Percentiles rank a stretch among this genome's conserved stretches.
Evolutionary conservation across 2,113 vertebrate genomes (phyloP).

Genomic region (Myanophis thanlyinensis): DNA sequence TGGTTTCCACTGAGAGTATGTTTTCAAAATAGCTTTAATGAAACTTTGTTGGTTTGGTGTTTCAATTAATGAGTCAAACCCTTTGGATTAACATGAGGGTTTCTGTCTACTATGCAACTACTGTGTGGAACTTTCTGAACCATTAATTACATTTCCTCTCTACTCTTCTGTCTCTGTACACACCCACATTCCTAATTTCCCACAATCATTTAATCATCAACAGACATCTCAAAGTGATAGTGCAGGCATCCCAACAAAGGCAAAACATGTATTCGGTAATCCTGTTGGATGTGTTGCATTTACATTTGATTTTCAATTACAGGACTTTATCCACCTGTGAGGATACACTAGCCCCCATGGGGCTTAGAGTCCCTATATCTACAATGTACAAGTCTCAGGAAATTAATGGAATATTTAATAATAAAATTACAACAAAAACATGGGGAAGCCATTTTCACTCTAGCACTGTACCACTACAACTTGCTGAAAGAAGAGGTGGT

Average conservation of each 20-base stretch:
- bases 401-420: background rate
- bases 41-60: background rate
- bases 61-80: conserved; percentile 3
- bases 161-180: background rate
- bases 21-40: background rate
- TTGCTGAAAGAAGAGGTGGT: background rate
- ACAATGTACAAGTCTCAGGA: background rate
- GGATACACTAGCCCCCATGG: background rate
- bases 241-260: background rate
- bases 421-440: background rate
- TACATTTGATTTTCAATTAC: background rate
- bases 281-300: background rate
- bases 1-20: background rate
- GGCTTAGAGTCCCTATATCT: background rate
- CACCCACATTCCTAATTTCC: background rate
- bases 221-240: background rate
- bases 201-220: background rate
- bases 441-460: background rate
- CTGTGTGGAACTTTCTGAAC: background rate
- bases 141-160: background rate
- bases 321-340: background rate
- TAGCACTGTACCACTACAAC: background rate
- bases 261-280: background rate
- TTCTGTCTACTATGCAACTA: background rate
- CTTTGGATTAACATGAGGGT: background rate